These are phyloP conservation scores for Lutjanus campechanus DNA, from an alignment of 2,797 vertebrate species.

Conservation along the genomic window DNA sequence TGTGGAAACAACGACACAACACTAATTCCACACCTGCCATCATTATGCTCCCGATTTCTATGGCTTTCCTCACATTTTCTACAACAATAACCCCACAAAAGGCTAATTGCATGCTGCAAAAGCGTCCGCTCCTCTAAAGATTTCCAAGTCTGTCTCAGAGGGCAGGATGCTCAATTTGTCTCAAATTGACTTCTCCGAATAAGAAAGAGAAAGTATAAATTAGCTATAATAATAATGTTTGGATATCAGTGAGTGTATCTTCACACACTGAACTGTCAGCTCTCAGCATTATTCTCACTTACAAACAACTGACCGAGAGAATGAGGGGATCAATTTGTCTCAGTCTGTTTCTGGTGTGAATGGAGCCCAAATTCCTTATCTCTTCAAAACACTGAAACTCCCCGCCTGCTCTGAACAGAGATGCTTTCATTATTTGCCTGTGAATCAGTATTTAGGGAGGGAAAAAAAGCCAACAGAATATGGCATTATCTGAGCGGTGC, in stretches of 20 bases:
- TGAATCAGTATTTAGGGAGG: constrained; percentile 73
- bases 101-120: constrained; percentile 68
- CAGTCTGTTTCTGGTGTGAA: constrained; percentile 72
- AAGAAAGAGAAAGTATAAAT: constrained; percentile 39
- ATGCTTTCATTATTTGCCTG: constrained; percentile 76
- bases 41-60: constrained; percentile 65
- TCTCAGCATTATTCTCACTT: constrained; percentile 71
- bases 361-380: constrained; percentile 81
- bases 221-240: constrained; percentile 41
- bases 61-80: constrained; percentile 46
- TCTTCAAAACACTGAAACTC: constrained; percentile 78
- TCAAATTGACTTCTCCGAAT: constrained; percentile 44
- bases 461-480: constrained; percentile 61
- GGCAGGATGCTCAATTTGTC: constrained; percentile 43
- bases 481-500: constrained; percentile 75
- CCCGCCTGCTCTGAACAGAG: constrained; percentile 70
- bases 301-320: constrained; percentile 74
- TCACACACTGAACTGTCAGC: constrained; percentile 51
- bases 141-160: constrained; percentile 49
- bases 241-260: constrained; percentile 72
- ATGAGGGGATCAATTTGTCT: constrained; percentile 81
- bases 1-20: constrained; percentile 53
- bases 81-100: constrained; percentile 62
- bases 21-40: constrained; percentile 76
- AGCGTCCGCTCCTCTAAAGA: constrained; percentile 39